phyloP scores from a whole-genome alignment of 2,113 vertebrate species.

The Todiramphus chloris region DNA sequence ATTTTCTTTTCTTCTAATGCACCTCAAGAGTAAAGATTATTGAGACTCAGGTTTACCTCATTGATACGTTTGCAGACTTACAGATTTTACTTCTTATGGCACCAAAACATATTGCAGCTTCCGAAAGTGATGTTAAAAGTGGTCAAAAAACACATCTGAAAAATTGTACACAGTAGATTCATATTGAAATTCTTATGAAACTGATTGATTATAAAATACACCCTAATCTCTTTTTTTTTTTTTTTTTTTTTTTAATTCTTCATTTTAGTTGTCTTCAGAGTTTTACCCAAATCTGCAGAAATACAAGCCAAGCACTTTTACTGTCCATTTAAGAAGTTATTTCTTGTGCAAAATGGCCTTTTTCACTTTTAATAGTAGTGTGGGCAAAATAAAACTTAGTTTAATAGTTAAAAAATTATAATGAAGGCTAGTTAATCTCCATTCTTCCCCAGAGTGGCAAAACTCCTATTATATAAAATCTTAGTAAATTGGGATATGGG shows the following conservation, averaged over 20 bases:
- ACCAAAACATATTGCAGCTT: background rate
- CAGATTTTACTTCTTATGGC: background rate
- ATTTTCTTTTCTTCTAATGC: background rate
- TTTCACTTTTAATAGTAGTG: background rate
- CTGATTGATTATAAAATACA: background rate
- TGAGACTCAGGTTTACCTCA: background rate
- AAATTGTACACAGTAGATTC: accelerated
- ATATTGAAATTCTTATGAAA: background rate
- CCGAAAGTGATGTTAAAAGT: background rate
- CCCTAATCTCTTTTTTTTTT: background rate
- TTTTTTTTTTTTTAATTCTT: background rate
- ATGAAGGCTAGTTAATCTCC: background rate
- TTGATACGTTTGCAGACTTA: background rate
- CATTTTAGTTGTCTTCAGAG: background rate
- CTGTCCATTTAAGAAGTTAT: background rate
- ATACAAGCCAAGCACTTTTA: background rate
- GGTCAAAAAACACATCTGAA: background rate
- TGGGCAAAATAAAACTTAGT: background rate
- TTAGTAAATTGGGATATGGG: background rate
- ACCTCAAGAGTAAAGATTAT: background rate
- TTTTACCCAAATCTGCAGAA: background rate
- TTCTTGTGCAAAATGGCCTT: background rate
- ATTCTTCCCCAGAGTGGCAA: background rate
- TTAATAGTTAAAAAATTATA: background rate
- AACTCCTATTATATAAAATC: background rate